phyloP scores from a whole-genome alignment of 2,113 vertebrate species.

The Typhlomys cinereus region DNA sequence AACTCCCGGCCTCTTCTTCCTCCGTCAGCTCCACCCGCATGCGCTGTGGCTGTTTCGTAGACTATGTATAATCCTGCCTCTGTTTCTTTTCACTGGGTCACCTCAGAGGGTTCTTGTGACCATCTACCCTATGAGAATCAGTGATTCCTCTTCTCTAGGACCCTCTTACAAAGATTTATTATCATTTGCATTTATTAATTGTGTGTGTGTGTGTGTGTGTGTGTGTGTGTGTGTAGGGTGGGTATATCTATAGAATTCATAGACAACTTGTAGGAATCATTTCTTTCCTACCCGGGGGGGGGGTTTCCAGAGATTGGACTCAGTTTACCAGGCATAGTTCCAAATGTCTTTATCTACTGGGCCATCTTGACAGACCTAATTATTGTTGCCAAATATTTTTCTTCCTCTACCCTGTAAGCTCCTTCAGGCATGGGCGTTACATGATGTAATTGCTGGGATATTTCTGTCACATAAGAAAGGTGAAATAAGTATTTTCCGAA shows the following conservation, averaged over 20 bases:
- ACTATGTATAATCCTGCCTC: not conserved
- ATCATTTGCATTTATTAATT: too few relatives aligned
- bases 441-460: not conserved
- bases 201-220: too few relatives aligned
- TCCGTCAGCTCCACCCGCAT: not conserved
- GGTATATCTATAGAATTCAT: too few relatives aligned
- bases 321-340: too few relatives aligned
- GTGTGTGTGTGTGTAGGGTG: too few relatives aligned
- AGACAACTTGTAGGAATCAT: too few relatives aligned
- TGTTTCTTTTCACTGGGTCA: not conserved
- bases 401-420: not conserved
- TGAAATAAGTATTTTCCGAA: not conserved
- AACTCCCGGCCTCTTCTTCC: not conserved
- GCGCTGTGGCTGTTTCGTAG: not conserved
- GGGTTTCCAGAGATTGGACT: too few relatives aligned
- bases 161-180: not conserved
- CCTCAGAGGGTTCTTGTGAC: not conserved
- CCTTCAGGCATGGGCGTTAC: not conserved
- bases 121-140: not conserved
- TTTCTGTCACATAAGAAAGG: not conserved
- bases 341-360: too few relatives aligned
- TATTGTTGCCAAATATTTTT: not conserved
- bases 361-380: not conserved
- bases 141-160: too few relatives aligned
- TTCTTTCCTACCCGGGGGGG: too few relatives aligned